Percentiles rank a stretch among this genome's conserved stretches.
phyloP scores from a whole-genome alignment of 2,888 invertebrate species.

The Rotaria magnacalcarata region DNA sequence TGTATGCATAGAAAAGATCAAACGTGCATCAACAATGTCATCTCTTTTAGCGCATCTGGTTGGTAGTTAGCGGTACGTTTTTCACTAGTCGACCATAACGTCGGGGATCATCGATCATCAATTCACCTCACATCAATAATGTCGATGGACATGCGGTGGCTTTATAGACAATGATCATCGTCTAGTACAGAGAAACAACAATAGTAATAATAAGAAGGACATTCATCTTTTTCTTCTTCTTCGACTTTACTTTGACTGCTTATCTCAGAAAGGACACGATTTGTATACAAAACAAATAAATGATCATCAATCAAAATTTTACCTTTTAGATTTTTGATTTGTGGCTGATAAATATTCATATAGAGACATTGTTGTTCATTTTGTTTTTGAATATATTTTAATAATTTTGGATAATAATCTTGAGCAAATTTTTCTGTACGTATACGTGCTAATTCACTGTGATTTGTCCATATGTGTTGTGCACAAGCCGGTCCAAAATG shows the following conservation, averaged over 20 bases:
- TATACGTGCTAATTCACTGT: neutral
- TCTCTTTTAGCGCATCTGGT: neutral
- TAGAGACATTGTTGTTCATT: neutral
- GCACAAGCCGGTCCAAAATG: neutral
- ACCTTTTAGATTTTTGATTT: neutral
- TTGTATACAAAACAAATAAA: neutral
- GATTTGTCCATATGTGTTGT: neutral
- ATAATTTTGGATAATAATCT: constrained; percentile 1
- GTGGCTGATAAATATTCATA: constrained; percentile 25
- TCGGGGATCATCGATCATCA: neutral
- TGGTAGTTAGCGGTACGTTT: neutral
- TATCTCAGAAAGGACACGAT: constrained; percentile 8
- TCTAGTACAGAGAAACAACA: neutral
- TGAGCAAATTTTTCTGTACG: neutral
- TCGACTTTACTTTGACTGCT: neutral
- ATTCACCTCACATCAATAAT: constrained; percentile 1
- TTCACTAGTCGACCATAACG: neutral
- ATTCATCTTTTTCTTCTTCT: neutral
- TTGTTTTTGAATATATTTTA: constrained; percentile 19
- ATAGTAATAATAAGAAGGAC: neutral
- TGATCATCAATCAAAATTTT: constrained; percentile 17
- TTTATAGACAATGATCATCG: constrained; percentile 6
- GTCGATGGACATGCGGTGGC: neutral
- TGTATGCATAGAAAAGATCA: constrained; percentile 7
- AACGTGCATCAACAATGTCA: constrained; percentile 17